These are phyloP conservation scores for Macropodus opercularis DNA, from an alignment of 2,797 vertebrate genomes.

Conservation along the genomic window DNA sequence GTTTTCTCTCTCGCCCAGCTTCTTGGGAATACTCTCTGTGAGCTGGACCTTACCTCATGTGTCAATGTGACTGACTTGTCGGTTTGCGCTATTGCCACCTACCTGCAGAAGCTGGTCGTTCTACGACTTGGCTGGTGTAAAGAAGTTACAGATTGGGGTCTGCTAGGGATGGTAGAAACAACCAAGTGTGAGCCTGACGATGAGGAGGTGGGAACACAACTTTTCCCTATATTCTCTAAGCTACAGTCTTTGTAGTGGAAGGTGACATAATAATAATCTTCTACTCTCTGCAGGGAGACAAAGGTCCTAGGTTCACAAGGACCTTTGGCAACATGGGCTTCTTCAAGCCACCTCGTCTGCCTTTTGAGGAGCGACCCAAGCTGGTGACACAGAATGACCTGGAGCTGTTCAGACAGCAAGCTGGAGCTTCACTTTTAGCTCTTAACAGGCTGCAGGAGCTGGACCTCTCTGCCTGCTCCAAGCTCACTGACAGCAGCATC, in stretches of 20 bases:
- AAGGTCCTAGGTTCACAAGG: conserved; percentile 79
- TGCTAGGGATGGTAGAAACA: conserved; percentile 82
- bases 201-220: conserved; percentile 64
- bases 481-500: conserved; percentile 87
- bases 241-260: neutral
- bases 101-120: conserved; percentile 75
- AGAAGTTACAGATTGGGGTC: conserved; percentile 85
- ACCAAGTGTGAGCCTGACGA: conserved; percentile 41
- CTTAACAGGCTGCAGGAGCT: conserved; percentile 83
- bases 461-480: conserved; percentile 85
- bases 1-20: conserved; percentile 78
- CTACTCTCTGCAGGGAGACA: conserved; percentile 65
- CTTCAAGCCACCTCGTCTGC: conserved; percentile 81
- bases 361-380: conserved; percentile 71
- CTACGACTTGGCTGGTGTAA: conserved; percentile 86
- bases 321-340: conserved; percentile 86
- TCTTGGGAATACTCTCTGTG: conserved; percentile 73
- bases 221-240: neutral
- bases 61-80: conserved; percentile 82
- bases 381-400: conserved; percentile 68
- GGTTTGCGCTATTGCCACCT: conserved; percentile 76
- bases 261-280: neutral
- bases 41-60: conserved; percentile 86
- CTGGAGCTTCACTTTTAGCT: conserved; percentile 75
- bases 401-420: conserved; percentile 63